These are phyloP conservation scores for Drosophila multiciliata DNA, from an alignment of 2,888 invertebrate genomes.

Conservation along the genomic window DNA sequence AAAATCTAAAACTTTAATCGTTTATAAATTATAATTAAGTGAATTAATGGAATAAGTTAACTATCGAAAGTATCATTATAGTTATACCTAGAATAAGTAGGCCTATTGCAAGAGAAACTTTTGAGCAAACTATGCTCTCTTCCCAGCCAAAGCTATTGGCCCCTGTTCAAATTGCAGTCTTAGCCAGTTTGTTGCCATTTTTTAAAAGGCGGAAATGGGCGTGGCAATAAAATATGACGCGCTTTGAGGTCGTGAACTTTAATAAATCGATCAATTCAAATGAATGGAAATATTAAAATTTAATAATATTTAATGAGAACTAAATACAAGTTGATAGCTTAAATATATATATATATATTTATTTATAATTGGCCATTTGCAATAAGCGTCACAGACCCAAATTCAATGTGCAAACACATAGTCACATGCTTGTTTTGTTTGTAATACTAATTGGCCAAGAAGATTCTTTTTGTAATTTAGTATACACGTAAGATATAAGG, in stretches of 20 bases:
- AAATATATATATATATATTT: neutral
- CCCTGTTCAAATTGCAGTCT: neutral
- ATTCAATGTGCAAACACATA: conserved; percentile 7
- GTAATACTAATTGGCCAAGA: conserved; percentile 8
- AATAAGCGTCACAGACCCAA: neutral
- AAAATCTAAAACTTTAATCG: neutral
- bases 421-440: conserved; percentile 5
- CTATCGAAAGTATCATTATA: neutral
- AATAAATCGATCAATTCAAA: conserved; percentile 2
- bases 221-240: conserved; percentile 5
- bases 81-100: neutral
- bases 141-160: neutral
- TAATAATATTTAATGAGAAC: neutral
- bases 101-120: neutral
- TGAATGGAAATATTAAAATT: neutral
- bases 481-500: conserved; percentile 1
- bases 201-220: conserved; percentile 2
- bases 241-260: conserved; percentile 7
- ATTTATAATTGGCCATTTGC: neutral
- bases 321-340: neutral
- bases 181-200: neutral
- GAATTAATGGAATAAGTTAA: neutral
- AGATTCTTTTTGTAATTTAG: conserved; percentile 1
- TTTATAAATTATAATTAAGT: neutral
- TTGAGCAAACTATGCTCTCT: neutral